Conservation (phyloP, 2,113 vertebrate genomes). For the Catharus fuscescens region DNA sequence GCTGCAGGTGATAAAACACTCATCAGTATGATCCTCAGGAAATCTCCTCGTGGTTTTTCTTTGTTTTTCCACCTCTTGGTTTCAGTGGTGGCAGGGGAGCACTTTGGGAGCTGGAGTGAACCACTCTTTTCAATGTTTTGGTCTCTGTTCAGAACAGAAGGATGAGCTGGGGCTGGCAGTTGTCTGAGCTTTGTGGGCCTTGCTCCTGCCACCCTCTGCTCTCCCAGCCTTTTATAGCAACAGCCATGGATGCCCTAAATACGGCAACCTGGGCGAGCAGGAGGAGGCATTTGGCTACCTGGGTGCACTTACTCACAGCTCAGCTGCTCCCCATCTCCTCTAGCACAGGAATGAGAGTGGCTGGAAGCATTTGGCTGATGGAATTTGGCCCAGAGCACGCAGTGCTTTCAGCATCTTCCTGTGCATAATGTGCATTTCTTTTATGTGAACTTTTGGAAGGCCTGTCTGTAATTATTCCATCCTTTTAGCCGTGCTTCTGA, state of each 20-base stretch:
- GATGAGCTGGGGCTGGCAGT: neutral
- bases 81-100: slow-evolving; percentile 1
- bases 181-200: neutral
- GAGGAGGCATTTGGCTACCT: slow-evolving; percentile 22
- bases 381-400: neutral
- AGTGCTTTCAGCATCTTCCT: neutral
- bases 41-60: neutral
- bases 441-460: neutral
- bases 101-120: neutral
- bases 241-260: neutral
- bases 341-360: neutral
- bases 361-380: neutral
- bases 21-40: neutral
- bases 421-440: neutral
- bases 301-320: neutral
- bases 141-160: neutral
- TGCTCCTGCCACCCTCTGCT: neutral
- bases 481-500: neutral
- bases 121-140: neutral
- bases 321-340: neutral
- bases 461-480: neutral
- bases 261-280: neutral
- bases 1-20: neutral
- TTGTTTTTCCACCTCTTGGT: neutral
- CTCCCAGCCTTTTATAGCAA: slow-evolving; percentile 2